A percentile compares a stretch with the other conserved stretches of the same genome.
phyloP scores from a whole-genome alignment of 1,140 invertebrate genomes.

The Hypsibius dujardini region DNA sequence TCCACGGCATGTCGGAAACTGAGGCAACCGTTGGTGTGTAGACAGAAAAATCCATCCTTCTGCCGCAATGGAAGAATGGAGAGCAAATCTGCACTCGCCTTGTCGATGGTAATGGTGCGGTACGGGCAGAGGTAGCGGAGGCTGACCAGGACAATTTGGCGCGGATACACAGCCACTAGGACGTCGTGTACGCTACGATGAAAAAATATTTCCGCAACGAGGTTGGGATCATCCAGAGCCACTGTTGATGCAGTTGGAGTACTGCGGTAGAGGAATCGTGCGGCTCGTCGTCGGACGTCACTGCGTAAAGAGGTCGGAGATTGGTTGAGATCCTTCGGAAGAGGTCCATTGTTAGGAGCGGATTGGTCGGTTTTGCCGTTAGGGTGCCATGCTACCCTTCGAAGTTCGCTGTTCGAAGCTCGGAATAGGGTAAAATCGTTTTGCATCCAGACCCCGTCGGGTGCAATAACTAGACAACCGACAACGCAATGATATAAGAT shows the following conservation, averaged over 20 bases:
- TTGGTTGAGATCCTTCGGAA: not conserved
- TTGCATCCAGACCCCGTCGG: slow-evolving; percentile 42
- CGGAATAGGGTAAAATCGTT: slow-evolving; percentile 42
- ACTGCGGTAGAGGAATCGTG: slow-evolving; percentile 16
- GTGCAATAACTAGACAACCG: slow-evolving; percentile 38
- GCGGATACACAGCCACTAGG: not conserved
- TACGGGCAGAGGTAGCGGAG: not conserved
- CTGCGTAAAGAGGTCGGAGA: not conserved
- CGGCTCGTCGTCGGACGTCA: not conserved
- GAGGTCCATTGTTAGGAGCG: not conserved
- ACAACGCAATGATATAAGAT: slow-evolving; percentile 17
- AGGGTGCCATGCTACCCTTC: not conserved
- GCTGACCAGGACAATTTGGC: slow-evolving; percentile 1
- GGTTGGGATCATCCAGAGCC: slow-evolving; percentile 27
- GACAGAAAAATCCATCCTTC: slow-evolving; percentile 40
- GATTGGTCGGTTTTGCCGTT: not conserved
- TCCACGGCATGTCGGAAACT: slow-evolving; percentile 31
- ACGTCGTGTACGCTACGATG: not conserved
- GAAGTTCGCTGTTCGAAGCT: slow-evolving; percentile 35
- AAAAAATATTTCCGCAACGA: slow-evolving; percentile 23
- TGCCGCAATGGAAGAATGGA: slow-evolving; percentile 39
- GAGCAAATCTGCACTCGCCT: slow-evolving; percentile 24
- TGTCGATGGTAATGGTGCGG: not conserved
- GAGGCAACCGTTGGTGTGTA: slow-evolving; percentile 44
- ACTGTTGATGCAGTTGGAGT: slow-evolving; percentile 21